phyloP scores from a whole-genome alignment of 2,797 vertebrate genomes.

The Otolemur crassicaudatus region DNA sequence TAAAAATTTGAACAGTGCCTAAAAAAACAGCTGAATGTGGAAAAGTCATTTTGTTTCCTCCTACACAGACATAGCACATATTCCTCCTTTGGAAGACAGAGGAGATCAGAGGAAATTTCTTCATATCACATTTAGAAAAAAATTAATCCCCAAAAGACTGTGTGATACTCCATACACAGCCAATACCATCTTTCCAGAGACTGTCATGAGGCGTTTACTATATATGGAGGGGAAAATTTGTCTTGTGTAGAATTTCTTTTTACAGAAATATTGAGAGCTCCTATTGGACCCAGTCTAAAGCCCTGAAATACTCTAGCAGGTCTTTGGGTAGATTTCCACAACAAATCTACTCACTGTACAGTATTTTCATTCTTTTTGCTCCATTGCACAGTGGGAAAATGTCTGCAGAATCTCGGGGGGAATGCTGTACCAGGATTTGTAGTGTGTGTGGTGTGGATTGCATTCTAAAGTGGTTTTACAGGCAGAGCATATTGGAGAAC shows the following conservation, averaged over 20 bases:
- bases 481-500: not conserved
- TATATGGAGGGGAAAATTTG: not conserved
- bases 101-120: constrained; percentile 39
- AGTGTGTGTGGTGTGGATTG: constrained; percentile 8
- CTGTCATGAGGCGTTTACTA: constrained; percentile 53
- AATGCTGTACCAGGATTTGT: constrained; percentile 15
- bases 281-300: constrained; percentile 22
- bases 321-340: not conserved
- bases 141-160: constrained; percentile 64
- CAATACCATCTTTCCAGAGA: constrained; percentile 41
- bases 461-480: constrained; percentile 31
- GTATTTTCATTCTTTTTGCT: constrained; percentile 37
- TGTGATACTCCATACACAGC: not conserved
- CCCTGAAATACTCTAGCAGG: not conserved
- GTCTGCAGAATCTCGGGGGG: constrained; percentile 35
- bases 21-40: not conserved
- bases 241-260: constrained; percentile 4
- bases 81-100: constrained; percentile 38
- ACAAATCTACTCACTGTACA: constrained; percentile 30
- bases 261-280: not conserved
- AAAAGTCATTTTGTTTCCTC: constrained; percentile 42
- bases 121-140: constrained; percentile 48
- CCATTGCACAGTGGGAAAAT: constrained; percentile 42
- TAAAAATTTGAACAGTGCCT: not conserved
- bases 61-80: not conserved